Conservation (phyloP, 1,140 invertebrate genomes). For the Drosophila lacteicornis region DNA sequence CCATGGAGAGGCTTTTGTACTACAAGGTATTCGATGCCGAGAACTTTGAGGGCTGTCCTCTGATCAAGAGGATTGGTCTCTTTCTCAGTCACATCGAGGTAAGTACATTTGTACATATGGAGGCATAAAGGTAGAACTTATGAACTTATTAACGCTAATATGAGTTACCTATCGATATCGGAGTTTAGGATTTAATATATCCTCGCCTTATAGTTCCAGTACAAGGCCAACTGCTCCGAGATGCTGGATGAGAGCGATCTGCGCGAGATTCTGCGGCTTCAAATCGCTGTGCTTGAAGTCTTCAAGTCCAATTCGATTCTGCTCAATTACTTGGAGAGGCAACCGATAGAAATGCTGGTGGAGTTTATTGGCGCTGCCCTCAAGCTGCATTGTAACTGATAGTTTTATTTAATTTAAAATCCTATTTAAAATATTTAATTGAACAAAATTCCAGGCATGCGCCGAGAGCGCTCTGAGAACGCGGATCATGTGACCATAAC, state of each 20-base stretch:
- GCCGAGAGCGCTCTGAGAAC: slow-evolving; percentile 31
- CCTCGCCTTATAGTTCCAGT: slow-evolving; percentile 51
- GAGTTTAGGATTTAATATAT: neutral
- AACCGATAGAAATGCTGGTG: slow-evolving; percentile 73
- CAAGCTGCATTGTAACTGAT: slow-evolving; percentile 48
- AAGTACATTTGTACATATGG: too few relatives aligned
- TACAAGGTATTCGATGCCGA: slow-evolving; percentile 72
- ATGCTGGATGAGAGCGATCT: slow-evolving; percentile 50
- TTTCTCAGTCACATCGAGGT: slow-evolving; percentile 74
- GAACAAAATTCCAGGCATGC: slow-evolving; percentile 23
- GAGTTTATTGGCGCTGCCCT: slow-evolving; percentile 59
- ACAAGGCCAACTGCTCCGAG: slow-evolving; percentile 27
- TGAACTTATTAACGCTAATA: too few relatives aligned
- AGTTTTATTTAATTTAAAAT: neutral
- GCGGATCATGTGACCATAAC: slow-evolving; percentile 11
- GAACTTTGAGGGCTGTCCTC: slow-evolving; percentile 56
- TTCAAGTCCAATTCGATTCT: slow-evolving; percentile 57
- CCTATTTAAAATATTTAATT: neutral
- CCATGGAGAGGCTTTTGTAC: slow-evolving; percentile 65
- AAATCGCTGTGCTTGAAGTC: slow-evolving; percentile 52
- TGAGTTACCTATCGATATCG: too few relatives aligned
- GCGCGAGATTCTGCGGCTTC: slow-evolving; percentile 49
- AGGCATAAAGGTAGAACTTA: too few relatives aligned
- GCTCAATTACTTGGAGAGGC: slow-evolving; percentile 59
- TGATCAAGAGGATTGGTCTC: slow-evolving; percentile 76